Percentiles rank a stretch among this genome's conserved stretches.
Conservation (phyloP, 2,113 vertebrate genomes). For the Phylloscopus trochilus region DNA sequence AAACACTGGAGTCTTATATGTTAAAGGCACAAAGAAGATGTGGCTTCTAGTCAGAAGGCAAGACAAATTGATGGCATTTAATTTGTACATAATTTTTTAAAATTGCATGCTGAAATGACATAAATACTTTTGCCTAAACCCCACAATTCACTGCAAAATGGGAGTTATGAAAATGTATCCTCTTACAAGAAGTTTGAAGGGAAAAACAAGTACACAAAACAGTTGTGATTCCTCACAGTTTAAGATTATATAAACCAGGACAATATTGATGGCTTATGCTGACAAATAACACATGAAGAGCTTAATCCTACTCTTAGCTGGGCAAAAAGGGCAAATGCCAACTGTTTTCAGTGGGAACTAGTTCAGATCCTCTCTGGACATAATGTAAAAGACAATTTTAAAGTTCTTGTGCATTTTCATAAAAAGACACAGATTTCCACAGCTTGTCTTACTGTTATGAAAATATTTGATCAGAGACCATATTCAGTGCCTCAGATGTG, state of each 20-base stretch:
- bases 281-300: constrained; percentile 8
- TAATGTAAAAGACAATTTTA: background rate
- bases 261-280: background rate
- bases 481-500: background rate
- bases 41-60: background rate
- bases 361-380: background rate
- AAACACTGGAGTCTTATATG: background rate
- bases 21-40: background rate
- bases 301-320: background rate
- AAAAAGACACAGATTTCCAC: background rate
- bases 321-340: background rate
- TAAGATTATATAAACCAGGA: background rate
- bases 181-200: background rate
- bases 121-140: background rate
- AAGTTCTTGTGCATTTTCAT: background rate
- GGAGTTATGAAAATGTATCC: background rate
- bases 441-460: background rate
- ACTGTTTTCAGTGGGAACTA: background rate
- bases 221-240: constrained; percentile 8
- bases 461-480: background rate
- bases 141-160: background rate
- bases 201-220: background rate
- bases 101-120: background rate
- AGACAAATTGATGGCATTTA: background rate
- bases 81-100: background rate